phyloP scores from a whole-genome alignment of 2,888 invertebrate genomes.

The Eupithecia subumbrata region DNA sequence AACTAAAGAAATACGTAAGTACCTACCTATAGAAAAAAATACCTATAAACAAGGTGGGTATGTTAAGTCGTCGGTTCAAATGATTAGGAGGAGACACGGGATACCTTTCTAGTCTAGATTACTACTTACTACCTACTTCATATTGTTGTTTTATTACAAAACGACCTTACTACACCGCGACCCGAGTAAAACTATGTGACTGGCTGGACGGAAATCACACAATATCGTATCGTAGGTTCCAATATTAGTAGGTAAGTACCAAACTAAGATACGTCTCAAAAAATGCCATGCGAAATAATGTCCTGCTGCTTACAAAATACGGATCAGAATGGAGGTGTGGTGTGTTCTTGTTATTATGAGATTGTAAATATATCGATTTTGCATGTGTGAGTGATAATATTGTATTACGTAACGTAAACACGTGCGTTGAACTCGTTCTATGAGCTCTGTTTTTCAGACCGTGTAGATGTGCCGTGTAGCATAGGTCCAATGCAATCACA shows the following conservation, averaged over 20 bases:
- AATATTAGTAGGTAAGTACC: background rate
- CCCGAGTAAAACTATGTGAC: conserved; percentile 17
- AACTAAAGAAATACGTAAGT: no score
- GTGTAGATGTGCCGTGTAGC: background rate
- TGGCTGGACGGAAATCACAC: background rate
- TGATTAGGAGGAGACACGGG: background rate
- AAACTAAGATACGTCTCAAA: background rate
- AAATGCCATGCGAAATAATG: conserved; percentile 10
- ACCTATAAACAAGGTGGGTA: background rate
- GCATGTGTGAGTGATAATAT: conserved; percentile 32
- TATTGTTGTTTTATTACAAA: background rate
- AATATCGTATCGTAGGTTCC: background rate
- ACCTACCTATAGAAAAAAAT: no score
- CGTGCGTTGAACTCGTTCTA: background rate
- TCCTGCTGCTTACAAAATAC: conserved; percentile 10
- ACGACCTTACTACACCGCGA: background rate
- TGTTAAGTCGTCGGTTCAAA: background rate
- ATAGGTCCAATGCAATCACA: background rate
- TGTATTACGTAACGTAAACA: conserved; percentile 1
- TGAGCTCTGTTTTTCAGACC: background rate
- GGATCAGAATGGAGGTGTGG: conserved; percentile 3
- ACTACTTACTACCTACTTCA: background rate
- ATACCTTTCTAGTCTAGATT: background rate
- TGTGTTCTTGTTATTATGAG: conserved; percentile 10
- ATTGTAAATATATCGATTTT: conserved; percentile 41